These are phyloP conservation scores for Philantomba maxwellii DNA, from an alignment of 2,113 vertebrate species.

Conservation along the genomic window DNA sequence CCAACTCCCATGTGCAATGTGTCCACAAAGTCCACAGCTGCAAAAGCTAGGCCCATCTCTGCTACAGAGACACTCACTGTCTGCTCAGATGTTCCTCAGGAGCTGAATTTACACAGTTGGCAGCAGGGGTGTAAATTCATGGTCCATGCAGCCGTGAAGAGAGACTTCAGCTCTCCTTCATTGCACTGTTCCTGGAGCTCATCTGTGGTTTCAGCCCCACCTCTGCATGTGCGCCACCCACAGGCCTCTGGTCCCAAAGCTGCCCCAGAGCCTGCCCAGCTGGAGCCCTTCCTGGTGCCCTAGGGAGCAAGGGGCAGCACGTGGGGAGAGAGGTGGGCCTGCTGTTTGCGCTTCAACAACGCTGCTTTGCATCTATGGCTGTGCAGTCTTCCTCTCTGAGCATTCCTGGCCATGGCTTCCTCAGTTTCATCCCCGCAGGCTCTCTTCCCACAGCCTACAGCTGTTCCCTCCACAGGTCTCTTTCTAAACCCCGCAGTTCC, in stretches of 20 bases:
- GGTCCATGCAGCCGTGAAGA: too few relatives aligned
- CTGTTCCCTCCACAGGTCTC: background rate
- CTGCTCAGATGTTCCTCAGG: background rate
- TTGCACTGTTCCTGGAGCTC: background rate
- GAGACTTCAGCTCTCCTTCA: background rate
- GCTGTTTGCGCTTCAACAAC: rapidly evolving
- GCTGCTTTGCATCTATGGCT: rapidly evolving
- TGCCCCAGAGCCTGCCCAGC: background rate
- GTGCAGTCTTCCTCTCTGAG: background rate
- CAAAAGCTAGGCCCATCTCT: background rate
- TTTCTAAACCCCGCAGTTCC: background rate
- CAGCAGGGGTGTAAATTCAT: background rate
- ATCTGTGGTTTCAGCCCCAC: background rate
- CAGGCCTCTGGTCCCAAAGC: background rate
- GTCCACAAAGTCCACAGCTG: background rate
- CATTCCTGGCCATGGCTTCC: background rate
- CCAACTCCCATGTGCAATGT: background rate
- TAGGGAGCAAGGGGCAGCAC: background rate
- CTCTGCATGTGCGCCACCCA: background rate
- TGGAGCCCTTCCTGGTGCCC: background rate
- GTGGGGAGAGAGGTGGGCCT: background rate
- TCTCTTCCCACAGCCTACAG: background rate
- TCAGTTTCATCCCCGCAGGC: background rate
- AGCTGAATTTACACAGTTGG: background rate
- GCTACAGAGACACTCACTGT: background rate